Conservation (phyloP, 35 echinoderm and acorn worm genomes). For the Strongylocentrotus purpuratus region DNA sequence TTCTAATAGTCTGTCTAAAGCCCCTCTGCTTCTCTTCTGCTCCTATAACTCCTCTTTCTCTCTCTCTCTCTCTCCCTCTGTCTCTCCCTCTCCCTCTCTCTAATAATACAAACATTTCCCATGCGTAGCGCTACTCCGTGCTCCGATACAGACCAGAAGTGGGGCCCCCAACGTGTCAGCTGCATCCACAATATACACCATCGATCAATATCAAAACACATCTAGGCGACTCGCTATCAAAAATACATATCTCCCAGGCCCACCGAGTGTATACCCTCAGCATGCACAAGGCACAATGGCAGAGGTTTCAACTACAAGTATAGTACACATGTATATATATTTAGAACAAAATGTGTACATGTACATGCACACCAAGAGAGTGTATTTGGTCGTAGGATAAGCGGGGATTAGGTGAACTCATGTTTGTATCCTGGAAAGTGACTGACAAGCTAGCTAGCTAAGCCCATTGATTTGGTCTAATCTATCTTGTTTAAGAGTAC, state of each 20-base stretch:
- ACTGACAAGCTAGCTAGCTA: background rate
- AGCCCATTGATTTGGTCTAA: no score
- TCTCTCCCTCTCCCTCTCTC: background rate
- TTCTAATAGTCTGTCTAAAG: no score
- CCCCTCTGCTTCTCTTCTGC: no score
- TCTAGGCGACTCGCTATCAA: constrained; percentile 15
- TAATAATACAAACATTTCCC: background rate
- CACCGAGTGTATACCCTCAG: background rate
- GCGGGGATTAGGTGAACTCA: background rate
- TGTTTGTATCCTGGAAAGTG: background rate
- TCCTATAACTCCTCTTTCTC: no score
- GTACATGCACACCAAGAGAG: background rate
- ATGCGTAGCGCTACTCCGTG: background rate
- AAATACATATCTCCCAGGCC: constrained; percentile 2
- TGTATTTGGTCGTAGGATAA: no score
- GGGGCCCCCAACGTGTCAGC: background rate
- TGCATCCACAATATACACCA: constrained; percentile 10
- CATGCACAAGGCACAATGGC: background rate
- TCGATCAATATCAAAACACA: constrained; percentile 18
- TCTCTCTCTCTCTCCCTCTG: background rate
- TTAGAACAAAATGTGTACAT: background rate
- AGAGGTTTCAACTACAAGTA: background rate
- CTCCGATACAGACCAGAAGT: constrained; percentile 1
- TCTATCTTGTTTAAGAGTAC: no score
- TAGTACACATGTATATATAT: background rate